Evolutionary conservation across 2,113 vertebrate species (phyloP), one percentile per base, ranked within the genome.

Genomic region (Cryptotis parvus): DNA sequence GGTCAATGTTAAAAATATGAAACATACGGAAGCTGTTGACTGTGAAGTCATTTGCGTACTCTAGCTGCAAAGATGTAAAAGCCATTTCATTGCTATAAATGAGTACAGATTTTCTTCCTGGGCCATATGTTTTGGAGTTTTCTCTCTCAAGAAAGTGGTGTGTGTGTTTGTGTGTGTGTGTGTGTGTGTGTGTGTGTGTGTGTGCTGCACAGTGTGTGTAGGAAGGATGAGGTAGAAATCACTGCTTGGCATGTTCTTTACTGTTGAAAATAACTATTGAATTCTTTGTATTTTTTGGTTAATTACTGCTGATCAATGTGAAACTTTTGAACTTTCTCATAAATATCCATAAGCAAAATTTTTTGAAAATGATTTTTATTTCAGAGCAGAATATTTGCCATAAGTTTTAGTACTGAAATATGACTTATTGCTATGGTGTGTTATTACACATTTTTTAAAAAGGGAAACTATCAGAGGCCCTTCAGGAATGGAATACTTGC

Each of bases 21-120:
- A 90, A 96, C 96, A 81, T 91, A 87, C 96, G 94, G 95, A 96
- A 97, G 96, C 92, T 9, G 39, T 95, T 97, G 96, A 94, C 95
- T 95, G 96, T 96, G 95, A 97, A 98, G 95, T 97, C 95, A 95
- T 95, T 90, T 80, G 91, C 83, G 81, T 95, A 90, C 92, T 95
- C 63, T 86, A 91, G 92, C 90, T 96, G 87, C 89, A 95, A 96
- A 97, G 95, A 97, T 92, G 83, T 90, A 97, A 96, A 96, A 97
- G 91, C 94, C 93, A 94, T 70, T 94, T 96, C 94, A 37, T 88
- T 93, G 76, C 93, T 96, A 93, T 97, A 97, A 98, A 95, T 84
- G 94, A 90, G 96, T 95, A 75, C 97, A 97, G 97, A 97, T 96
- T 95, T 97, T 97, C 95, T 96, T 94, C 89, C 93, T 96, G 93